Percentiles rank a stretch among this genome's conserved stretches.
These are phyloP conservation scores for Emmelina monodactyla DNA, from an alignment of 2,888 invertebrate species.

Conservation along the genomic window DNA sequence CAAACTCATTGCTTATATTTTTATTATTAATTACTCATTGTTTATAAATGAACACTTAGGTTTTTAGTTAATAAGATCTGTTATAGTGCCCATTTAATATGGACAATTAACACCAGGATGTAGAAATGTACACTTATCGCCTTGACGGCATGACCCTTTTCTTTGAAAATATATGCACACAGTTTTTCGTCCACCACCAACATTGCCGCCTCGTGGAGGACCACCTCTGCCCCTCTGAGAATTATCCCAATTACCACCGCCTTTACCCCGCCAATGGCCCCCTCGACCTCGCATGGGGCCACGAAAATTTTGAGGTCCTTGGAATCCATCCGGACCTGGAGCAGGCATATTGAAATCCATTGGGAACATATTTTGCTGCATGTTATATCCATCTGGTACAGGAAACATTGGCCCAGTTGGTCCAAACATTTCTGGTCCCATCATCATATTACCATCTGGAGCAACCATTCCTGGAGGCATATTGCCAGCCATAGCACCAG, in stretches of 20 bases:
- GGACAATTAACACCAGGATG: conserved; percentile 77
- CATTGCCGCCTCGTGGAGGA: conserved; percentile 58
- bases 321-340: conserved; percentile 38
- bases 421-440: conserved; percentile 51
- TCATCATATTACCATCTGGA: conserved; percentile 56
- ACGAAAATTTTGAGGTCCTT: conserved; percentile 52
- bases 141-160: conserved; percentile 82
- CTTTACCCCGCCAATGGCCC: conserved; percentile 60
- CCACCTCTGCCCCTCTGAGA: conserved; percentile 53
- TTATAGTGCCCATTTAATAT: conserved; percentile 39
- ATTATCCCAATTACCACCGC: conserved; percentile 52
- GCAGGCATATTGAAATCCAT: conserved; percentile 57
- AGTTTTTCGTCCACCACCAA: conserved; percentile 62
- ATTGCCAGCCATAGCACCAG: conserved; percentile 34
- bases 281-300: conserved; percentile 65
- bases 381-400: conserved; percentile 47
- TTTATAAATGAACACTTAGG: no score
- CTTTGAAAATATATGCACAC: conserved; percentile 82
- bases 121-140: conserved; percentile 82
- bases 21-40: no score
- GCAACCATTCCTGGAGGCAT: conserved; percentile 49
- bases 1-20: not conserved
- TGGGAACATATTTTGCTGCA: conserved; percentile 57
- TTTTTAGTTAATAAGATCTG: no score
- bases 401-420: conserved; percentile 40